phyloP scores from a whole-genome alignment of 2,888 invertebrate species.

The Nemoura dubitans region DNA sequence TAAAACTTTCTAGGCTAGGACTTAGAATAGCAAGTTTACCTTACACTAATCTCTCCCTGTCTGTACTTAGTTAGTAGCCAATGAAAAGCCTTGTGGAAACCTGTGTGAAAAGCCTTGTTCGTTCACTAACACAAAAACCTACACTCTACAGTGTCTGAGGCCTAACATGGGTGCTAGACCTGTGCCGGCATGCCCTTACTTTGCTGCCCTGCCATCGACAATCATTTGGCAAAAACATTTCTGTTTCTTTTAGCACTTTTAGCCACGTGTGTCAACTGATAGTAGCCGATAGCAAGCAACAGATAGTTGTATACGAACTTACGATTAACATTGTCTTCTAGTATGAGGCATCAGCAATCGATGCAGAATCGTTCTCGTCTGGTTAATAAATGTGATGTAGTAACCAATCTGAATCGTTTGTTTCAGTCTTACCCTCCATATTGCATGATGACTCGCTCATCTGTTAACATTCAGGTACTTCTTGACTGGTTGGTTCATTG shows the following conservation, averaged over 20 bases:
- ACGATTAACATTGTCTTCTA: conserved; percentile 2
- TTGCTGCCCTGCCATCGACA: background rate
- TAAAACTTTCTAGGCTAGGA: background rate
- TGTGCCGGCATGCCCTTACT: background rate
- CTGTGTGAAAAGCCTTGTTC: background rate
- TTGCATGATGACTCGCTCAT: conserved; percentile 57
- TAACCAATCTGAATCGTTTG: conserved; percentile 55
- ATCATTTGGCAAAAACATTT: background rate
- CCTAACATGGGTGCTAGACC: background rate
- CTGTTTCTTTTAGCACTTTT: conserved; percentile 7
- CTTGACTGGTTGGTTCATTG: conserved; percentile 51
- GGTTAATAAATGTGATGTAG: conserved; percentile 47
- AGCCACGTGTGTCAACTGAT: background rate
- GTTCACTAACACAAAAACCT: background rate
- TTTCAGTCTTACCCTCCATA: conserved; percentile 56
- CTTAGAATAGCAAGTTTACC: background rate
- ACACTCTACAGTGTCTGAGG: background rate
- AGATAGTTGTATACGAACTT: background rate
- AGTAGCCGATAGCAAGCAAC: background rate
- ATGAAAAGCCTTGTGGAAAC: background rate
- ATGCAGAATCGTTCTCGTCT: conserved; percentile 5
- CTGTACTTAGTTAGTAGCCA: background rate
- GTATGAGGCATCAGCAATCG: background rate
- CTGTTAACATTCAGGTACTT: conserved; percentile 54
- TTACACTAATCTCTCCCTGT: background rate